Evolutionary conservation across 2,797 vertebrate genomes (phyloP).

Genomic region (Syngnathus acus): DNA sequence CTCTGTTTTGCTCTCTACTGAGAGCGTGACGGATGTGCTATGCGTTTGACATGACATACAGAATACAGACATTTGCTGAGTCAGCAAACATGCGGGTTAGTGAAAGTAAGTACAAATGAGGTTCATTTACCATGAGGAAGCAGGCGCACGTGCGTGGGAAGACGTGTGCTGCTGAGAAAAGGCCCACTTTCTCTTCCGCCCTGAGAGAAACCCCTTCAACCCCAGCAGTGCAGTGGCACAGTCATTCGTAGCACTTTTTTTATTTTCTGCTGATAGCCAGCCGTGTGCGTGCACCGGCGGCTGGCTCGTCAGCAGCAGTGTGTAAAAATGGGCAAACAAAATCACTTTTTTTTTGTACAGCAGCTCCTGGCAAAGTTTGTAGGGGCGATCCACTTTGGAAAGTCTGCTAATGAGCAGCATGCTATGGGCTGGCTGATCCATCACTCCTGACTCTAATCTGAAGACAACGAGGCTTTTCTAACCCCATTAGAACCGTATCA

Average conservation of each 20-base stretch:
- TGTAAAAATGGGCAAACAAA: slow-evolving; percentile 35
- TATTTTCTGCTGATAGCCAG: background rate
- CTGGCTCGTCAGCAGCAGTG: slow-evolving; percentile 26
- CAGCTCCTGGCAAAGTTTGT: slow-evolving; percentile 28
- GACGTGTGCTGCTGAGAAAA: slow-evolving; percentile 31
- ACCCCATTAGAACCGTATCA: slow-evolving; percentile 14
- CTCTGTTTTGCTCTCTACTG: slow-evolving; percentile 11
- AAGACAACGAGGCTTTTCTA: slow-evolving; percentile 31
- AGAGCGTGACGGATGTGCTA: background rate
- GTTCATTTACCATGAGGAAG: slow-evolving; percentile 44
- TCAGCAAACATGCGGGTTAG: slow-evolving; percentile 28
- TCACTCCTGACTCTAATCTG: slow-evolving; percentile 15
- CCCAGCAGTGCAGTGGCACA: slow-evolving; percentile 4
- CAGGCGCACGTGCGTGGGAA: slow-evolving; percentile 49
- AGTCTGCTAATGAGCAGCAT: slow-evolving; percentile 33
- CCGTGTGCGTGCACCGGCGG: background rate
- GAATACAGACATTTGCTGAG: slow-evolving; percentile 37
- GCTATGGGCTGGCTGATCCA: slow-evolving; percentile 19
- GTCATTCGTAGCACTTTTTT: slow-evolving; percentile 8
- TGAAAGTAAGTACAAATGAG: slow-evolving; percentile 27
- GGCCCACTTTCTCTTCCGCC: slow-evolving; percentile 2
- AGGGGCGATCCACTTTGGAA: slow-evolving; percentile 45
- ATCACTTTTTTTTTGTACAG: slow-evolving; percentile 8
- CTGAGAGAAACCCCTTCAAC: slow-evolving; percentile 16
- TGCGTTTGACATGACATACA: background rate